phyloP scores from a whole-genome alignment of 2,797 vertebrate genomes.

The Taenioides sp. region DNA sequence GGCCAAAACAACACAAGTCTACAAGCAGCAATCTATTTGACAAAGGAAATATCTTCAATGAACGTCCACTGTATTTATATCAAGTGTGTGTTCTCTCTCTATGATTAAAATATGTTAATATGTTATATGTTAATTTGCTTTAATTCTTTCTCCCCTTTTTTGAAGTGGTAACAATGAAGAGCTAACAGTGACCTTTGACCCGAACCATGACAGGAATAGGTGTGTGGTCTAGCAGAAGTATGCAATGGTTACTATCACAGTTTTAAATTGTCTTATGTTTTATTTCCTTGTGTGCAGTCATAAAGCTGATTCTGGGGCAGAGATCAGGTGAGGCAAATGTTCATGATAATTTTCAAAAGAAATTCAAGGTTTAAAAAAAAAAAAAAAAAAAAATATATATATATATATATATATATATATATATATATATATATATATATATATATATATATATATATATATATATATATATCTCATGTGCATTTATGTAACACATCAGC shows the following conservation, averaged over 20 bases:
- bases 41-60: slow-evolving; percentile 59
- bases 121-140: neutral
- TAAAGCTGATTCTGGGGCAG: slow-evolving; percentile 22
- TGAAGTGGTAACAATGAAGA: slow-evolving; percentile 63
- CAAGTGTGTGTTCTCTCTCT: slow-evolving; percentile 69
- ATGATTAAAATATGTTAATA: neutral
- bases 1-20: slow-evolving; percentile 76
- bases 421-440: too few relatives aligned
- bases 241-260: neutral
- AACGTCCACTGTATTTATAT: slow-evolving; percentile 69
- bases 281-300: slow-evolving; percentile 28
- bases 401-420: too few relatives aligned
- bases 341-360: slow-evolving; percentile 2
- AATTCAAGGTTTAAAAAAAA: neutral
- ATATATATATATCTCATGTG: too few relatives aligned
- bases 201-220: slow-evolving; percentile 41
- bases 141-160: slow-evolving; percentile 21
- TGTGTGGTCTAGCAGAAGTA: slow-evolving; percentile 22
- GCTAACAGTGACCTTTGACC: slow-evolving; percentile 55
- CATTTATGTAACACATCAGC: too few relatives aligned
- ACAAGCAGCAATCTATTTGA: slow-evolving; percentile 68
- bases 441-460: neutral
- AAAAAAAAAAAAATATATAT: too few relatives aligned
- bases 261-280: neutral
- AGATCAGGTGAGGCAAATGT: slow-evolving; percentile 49